Evolutionary conservation across 2,113 vertebrate genomes (phyloP), one percentile per base, ranked within the genome.

Genomic region (Pyrgilauda ruficollis): DNA sequence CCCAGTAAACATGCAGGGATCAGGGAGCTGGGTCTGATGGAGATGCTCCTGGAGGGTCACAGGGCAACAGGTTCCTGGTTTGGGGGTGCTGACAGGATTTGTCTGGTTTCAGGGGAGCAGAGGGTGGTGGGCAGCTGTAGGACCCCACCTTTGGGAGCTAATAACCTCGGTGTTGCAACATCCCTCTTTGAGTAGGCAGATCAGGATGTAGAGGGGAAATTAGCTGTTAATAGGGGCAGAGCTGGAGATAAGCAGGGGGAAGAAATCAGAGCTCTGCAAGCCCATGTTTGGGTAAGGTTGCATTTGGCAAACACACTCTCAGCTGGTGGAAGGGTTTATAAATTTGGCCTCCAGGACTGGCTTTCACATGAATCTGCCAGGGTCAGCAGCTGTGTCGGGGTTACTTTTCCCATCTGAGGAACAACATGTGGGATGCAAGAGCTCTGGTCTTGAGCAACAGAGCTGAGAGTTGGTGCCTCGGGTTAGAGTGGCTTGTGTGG

Each of bases 241-340:
- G 30, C 9, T 93, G 77, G 55, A 94, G 76, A 67, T 70, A 74
- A 94, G 55, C 17, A 33, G 0, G 1, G 18, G n/a, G 28, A 78
- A 84, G 61, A 87, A 93, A 74, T 47, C 87, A 75, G 87, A 47
- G 64, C 39, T 95, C 77, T 68, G 61, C 35, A 89, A 87, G 33
- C 37, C 28, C 49, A 44, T 47, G 61, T 62, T 75, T 94, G 73
- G 31, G 39, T 59, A 55, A 68, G 50, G 64, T 6, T 8, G 14
- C 8, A 18, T 61, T 96, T 90, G 55, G 72, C 37, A 87, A 89
- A 62, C 39, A 23, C 33, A 10, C 13, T 4, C 72, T 49, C 18
- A 66, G 59, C 31, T 66, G 46, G 14, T 70, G 16, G n/a, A 84
- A 67, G 43, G 58, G 28, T 84, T 90, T 53, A 24, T 49, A 69